Percentiles rank a stretch among this genome's conserved stretches.
phyloP scores from a whole-genome alignment of 1,140 invertebrate species.

The Diploscapter pachys region DNA sequence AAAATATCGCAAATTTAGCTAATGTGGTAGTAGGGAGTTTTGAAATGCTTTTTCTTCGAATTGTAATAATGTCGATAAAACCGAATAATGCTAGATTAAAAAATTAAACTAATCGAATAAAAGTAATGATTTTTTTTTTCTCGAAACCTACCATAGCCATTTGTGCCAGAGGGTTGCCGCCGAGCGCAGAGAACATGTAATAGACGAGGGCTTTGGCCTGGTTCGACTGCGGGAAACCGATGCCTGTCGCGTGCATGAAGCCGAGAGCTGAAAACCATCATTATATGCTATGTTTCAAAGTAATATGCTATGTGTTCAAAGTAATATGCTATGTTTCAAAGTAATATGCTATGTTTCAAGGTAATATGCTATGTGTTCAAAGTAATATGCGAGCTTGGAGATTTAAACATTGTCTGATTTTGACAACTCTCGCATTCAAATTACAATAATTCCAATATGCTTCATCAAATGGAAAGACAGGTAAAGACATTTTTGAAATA shows the following conservation, averaged over 20 bases:
- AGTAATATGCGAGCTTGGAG: too few species aligned
- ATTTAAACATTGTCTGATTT: too few species aligned
- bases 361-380: too few species aligned
- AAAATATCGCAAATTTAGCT: neutral
- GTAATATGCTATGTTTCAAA: too few species aligned
- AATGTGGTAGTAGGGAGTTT: neutral
- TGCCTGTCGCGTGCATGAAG: constrained; percentile 81
- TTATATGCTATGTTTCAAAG: too few species aligned
- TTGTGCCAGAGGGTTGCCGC: constrained; percentile 82
- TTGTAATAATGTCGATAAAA: neutral
- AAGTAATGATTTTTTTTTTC: neutral
- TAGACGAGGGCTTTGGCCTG: constrained; percentile 74
- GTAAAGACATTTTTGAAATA: too few species aligned
- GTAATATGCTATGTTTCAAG: too few species aligned
- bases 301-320: too few species aligned
- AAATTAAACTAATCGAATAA: neutral
- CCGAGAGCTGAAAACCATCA: constrained; percentile 64
- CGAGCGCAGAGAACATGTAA: constrained; percentile 82
- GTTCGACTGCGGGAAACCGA: constrained; percentile 58
- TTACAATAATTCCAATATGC: too few species aligned
- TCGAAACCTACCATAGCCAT: constrained; percentile 74
- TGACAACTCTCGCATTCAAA: too few species aligned
- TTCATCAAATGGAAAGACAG: too few species aligned
- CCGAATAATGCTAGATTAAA: neutral
- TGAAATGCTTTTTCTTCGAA: neutral